Conservation (phyloP, 2,797 vertebrate species). For the Petrocephalus sullivani region DNA sequence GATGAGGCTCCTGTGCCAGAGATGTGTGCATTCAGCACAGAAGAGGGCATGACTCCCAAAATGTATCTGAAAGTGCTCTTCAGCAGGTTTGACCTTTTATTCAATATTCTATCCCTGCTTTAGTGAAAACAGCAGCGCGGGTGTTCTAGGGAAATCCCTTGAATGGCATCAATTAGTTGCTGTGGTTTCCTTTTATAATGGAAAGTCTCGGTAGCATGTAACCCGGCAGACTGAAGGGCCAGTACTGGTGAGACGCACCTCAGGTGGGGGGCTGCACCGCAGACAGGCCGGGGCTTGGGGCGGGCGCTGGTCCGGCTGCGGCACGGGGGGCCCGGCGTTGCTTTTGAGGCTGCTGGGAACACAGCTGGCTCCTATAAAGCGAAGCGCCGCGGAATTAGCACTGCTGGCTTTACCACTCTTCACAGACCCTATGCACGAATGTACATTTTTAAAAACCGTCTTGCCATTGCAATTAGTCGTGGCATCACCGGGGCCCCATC, state of each 20-base stretch:
- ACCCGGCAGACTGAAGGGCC: neutral
- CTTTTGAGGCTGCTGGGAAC: neutral
- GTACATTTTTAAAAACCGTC: slow-evolving; percentile 31
- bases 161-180: neutral
- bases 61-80: neutral
- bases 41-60: neutral
- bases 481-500: slow-evolving; percentile 14
- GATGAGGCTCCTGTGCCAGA: no score
- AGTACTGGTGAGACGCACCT: neutral
- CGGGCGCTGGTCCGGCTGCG: neutral
- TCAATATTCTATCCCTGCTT: neutral
- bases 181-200: neutral
- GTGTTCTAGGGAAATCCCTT: neutral
- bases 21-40: neutral
- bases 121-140: neutral
- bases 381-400: neutral
- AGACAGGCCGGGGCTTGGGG: neutral
- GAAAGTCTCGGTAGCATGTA: neutral
- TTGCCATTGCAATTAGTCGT: slow-evolving; percentile 13
- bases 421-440: slow-evolving; percentile 41
- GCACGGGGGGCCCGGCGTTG: neutral
- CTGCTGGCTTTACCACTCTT: slow-evolving; percentile 19
- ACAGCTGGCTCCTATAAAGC: neutral
- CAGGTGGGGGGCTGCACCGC: neutral
- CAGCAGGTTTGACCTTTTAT: neutral